Evolutionary conservation across 2,888 invertebrate genomes (phyloP), one percentile per base, ranked within the genome.

Genomic region (Eudemis profundana): DNA sequence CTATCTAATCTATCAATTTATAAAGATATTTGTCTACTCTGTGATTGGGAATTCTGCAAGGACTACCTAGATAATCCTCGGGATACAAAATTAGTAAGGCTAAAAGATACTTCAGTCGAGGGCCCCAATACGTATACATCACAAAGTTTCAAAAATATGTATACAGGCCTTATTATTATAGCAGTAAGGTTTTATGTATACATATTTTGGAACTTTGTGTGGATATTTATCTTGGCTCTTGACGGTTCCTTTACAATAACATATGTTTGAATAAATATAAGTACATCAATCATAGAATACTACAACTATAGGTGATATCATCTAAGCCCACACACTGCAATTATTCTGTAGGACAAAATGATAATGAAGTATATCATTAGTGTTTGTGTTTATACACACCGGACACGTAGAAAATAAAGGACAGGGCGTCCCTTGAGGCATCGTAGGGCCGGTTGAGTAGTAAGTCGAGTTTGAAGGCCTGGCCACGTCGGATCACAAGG

Each of bases 401-500:
- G 78, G 94, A 93, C 19, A 97, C 95, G 53, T 95, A 95, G 80
- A 98, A 97, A 63, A 97, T 96, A 74, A 98, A 95, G 40, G 96
- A 96, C 47, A 98, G 92, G 5, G 95, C 96, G 86, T 98, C 98
- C 77, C 90, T 94, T 14, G 92, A 93, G 17, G 94, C 93, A 74
- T 96, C 94, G 83, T 95, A 98, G 12, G 95, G 94, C 54, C 97
- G 93, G 77, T 95, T 96, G 66, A 97, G 93, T 12, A 93, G 93
- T 61, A 98, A 90, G 74, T 95, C 94, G 47, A 97, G 82, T 77
- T 93, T 93, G 85, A 98, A 98, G 21, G 95, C 91, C 84, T 97
- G 97, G 5, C 98, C 98, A 69, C 98, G 93, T 68, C 98, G 93
- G 5, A 98, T 93, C 0, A 98, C 96, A 50, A 97, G 92, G 69